phyloP scores from a whole-genome alignment of 2,797 vertebrate genomes.

The Sebastes matsubarae region DNA sequence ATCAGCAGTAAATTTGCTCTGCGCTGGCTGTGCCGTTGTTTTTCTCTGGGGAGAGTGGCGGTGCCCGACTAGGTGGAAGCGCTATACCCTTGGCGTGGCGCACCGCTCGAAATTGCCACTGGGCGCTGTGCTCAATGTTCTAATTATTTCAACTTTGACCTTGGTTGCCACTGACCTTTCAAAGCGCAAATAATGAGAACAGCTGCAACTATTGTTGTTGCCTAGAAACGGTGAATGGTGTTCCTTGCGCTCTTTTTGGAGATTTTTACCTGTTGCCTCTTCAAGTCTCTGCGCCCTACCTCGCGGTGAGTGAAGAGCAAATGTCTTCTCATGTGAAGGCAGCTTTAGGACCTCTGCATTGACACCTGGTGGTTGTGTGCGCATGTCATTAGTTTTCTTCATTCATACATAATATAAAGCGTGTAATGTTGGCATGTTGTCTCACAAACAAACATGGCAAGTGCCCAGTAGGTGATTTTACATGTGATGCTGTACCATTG shows the following conservation, averaged over 20 bases:
- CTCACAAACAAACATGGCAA: not conserved
- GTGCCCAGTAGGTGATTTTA: not conserved
- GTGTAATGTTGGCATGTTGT: not conserved
- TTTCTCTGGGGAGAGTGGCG: no score
- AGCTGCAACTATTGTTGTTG: no score
- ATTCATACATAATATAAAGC: not conserved
- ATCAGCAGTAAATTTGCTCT: no score
- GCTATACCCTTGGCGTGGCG: accelerated
- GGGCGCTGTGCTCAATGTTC: accelerated
- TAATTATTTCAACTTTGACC: no score
- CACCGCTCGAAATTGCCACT: no score
- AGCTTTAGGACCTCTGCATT: not conserved
- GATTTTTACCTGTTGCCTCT: no score
- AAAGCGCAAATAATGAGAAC: accelerated
- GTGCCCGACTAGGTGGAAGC: accelerated
- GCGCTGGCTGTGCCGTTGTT: accelerated
- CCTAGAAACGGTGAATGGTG: no score
- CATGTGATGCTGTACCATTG: not conserved
- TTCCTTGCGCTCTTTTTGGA: no score
- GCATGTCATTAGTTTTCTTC: not conserved
- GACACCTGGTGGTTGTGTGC: not conserved
- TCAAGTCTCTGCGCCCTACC: no score
- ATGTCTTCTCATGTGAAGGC: no score
- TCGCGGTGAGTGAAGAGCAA: no score
- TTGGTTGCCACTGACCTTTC: no score